Percentiles rank a stretch among this genome's conserved stretches.
Evolutionary conservation across 1,140 invertebrate species (phyloP).

Genomic region (Diabrotica virgifera): DNA sequence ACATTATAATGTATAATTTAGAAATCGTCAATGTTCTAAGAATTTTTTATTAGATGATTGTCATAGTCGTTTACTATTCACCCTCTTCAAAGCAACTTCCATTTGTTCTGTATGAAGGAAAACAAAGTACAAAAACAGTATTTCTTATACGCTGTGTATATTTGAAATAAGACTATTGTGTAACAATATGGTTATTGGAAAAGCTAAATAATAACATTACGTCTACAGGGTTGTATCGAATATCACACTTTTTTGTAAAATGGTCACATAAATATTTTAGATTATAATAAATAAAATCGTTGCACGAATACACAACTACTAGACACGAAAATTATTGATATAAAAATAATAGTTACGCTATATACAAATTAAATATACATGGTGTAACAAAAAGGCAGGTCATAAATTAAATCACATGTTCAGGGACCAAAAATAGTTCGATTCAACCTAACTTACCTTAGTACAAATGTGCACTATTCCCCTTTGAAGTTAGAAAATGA

Average conservation of each 20-base stretch:
- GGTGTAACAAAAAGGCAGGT: too few relatives aligned
- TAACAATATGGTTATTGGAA: not conserved
- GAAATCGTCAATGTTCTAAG: not conserved
- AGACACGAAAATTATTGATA: not conserved
- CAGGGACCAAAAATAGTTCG: too few relatives aligned
- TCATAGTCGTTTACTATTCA: not conserved
- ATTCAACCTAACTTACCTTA: too few relatives aligned
- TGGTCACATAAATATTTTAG: not conserved
- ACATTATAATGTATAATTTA: not conserved
- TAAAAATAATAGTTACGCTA: too few relatives aligned
- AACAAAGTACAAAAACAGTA: not conserved
- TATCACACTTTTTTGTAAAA: slow-evolving; percentile 3
- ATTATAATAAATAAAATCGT: not conserved
- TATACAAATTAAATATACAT: too few relatives aligned
- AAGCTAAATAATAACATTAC: not conserved
- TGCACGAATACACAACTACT: not conserved
- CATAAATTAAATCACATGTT: too few relatives aligned
- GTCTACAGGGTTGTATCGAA: not conserved
- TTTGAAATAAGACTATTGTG: not conserved
- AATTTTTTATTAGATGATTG: not conserved
- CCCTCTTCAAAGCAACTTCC: not conserved
- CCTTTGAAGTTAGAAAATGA: too few relatives aligned
- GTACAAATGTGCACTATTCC: too few relatives aligned
- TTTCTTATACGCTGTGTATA: not conserved
- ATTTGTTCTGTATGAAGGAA: too few relatives aligned